phyloP scores from a whole-genome alignment of 2,888 invertebrate genomes.

The Leptinotarsa rubiginosa region DNA sequence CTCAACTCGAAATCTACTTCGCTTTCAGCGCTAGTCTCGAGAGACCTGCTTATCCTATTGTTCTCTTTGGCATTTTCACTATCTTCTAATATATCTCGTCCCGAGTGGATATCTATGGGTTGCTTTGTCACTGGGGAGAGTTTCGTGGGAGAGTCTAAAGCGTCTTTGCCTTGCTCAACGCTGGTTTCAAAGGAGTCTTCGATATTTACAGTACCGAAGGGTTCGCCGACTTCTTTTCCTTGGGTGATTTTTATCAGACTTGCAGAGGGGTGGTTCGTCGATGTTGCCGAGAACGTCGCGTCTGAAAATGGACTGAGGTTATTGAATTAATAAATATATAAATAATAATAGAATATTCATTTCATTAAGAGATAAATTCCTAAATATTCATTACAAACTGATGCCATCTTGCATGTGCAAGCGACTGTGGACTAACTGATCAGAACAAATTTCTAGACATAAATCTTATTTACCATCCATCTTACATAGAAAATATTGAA shows the following conservation, averaged over 20 bases:
- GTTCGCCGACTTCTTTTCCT: conserved; percentile 35
- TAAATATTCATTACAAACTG: no score
- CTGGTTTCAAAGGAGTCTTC: conserved; percentile 37
- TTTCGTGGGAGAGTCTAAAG: conserved; percentile 54
- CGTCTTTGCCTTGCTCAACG: conserved; percentile 64
- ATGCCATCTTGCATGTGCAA: no score
- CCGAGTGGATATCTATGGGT: conserved; percentile 41
- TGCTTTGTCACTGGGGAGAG: conserved; percentile 42
- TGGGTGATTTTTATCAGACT: conserved; percentile 41
- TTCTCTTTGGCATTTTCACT: conserved; percentile 37
- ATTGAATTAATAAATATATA: no score
- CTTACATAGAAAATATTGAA: no score
- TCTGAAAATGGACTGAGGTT: background rate
- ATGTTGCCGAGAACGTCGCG: background rate
- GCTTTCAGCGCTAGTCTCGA: conserved; percentile 58
- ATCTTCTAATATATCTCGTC: conserved; percentile 33
- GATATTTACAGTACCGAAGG: conserved; percentile 23
- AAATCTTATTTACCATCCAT: no score
- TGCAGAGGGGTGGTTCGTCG: conserved; percentile 18
- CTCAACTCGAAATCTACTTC: conserved; percentile 46
- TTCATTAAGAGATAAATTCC: no score
- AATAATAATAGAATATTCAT: no score
- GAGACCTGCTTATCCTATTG: conserved; percentile 56
- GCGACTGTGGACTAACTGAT: no score
- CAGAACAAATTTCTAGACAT: no score